A percentile compares a stretch with the other conserved stretches of the same genome.
Evolutionary conservation across 2,113 vertebrate species (phyloP).

Genomic region (Sinocyclocheilus anophthalmus): DNA sequence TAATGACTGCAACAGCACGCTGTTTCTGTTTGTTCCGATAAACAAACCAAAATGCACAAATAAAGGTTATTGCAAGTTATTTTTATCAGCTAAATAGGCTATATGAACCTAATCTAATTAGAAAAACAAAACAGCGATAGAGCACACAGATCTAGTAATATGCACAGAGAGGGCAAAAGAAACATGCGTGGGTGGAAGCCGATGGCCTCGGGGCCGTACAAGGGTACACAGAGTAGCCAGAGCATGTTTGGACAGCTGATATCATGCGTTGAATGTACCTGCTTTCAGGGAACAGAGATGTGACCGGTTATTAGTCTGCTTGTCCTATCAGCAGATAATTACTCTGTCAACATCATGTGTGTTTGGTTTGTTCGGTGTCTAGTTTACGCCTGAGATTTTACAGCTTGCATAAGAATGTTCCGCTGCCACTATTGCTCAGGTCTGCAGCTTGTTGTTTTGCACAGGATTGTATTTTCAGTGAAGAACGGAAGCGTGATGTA

Average conservation of each 20-base stretch:
- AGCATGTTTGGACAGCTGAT: slow-evolving; percentile 70
- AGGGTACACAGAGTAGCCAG: slow-evolving; percentile 59
- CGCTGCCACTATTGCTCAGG: background rate
- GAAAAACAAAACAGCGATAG: background rate
- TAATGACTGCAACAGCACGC: background rate
- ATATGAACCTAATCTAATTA: background rate
- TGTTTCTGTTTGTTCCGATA: background rate
- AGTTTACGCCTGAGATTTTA: slow-evolving; percentile 25
- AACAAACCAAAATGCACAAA: background rate
- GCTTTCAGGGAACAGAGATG: slow-evolving; percentile 50
- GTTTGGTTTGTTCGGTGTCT: slow-evolving; percentile 10
- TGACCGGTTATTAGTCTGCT: slow-evolving; percentile 30
- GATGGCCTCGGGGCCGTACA: slow-evolving; percentile 49
- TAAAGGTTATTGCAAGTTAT: background rate
- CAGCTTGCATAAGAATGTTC: slow-evolving; percentile 17
- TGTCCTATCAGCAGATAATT: slow-evolving; percentile 31
- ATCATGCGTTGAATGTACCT: slow-evolving; percentile 62
- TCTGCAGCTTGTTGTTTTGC: background rate
- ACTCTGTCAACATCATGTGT: slow-evolving; percentile 43
- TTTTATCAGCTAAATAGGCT: background rate
- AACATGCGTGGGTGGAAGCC: slow-evolving; percentile 44
- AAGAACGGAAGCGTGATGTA: background rate
- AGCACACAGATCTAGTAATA: background rate
- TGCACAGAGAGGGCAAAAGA: background rate
- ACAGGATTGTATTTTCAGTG: background rate